Evolutionary conservation across 2,113 vertebrate genomes (phyloP).

Genomic region (Picathartes gymnocephalus): DNA sequence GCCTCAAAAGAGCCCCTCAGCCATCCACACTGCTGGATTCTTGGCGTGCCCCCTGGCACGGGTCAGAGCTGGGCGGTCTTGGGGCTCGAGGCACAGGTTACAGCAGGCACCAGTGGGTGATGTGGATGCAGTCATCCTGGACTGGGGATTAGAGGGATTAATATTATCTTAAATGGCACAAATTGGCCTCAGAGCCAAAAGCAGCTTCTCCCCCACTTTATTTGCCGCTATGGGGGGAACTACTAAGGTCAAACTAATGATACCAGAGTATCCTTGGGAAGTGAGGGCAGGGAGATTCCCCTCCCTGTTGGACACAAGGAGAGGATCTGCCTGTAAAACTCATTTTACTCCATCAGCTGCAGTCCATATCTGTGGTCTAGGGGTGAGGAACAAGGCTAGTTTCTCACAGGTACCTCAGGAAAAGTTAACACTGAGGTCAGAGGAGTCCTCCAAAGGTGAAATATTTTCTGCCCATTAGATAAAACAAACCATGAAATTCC

Average conservation of each 20-base stretch:
- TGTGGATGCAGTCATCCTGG: background rate
- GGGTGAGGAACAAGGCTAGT: background rate
- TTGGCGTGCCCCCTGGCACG: background rate
- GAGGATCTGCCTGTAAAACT: background rate
- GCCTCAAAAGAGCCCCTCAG: background rate
- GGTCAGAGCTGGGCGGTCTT: background rate
- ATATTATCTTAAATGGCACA: background rate
- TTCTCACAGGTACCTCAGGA: background rate
- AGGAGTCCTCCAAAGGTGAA: constrained; percentile 5
- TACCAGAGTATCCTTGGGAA: background rate
- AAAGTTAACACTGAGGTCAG: background rate
- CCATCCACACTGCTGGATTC: background rate
- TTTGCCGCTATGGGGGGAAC: background rate
- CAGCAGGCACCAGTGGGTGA: background rate
- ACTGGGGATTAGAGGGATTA: background rate
- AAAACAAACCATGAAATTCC: background rate
- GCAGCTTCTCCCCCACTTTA: background rate
- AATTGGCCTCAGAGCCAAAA: background rate
- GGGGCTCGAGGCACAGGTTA: background rate
- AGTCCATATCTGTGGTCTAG: background rate
- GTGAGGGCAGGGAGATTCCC: background rate
- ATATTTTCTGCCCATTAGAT: background rate
- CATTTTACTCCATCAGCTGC: background rate
- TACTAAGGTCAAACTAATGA: background rate
- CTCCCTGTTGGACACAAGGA: background rate